Percentiles rank a stretch among this genome's conserved stretches.
Evolutionary conservation across 2,113 vertebrate species (phyloP).

Genomic region (Corydoras maculifer): DNA sequence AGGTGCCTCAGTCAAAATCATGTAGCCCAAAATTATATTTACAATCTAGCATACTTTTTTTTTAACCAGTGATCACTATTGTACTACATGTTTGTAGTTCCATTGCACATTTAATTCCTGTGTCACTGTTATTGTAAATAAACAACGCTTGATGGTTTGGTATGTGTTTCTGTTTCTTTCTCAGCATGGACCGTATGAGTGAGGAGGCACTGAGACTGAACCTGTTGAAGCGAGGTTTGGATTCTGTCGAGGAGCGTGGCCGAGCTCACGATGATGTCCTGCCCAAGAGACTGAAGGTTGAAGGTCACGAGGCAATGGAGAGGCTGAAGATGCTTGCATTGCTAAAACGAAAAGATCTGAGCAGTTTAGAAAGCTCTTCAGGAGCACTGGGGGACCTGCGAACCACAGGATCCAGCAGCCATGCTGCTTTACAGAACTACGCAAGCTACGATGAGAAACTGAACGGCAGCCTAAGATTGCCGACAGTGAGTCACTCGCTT

Average conservation of each 20-base stretch:
- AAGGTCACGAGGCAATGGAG: slow-evolving; percentile 83
- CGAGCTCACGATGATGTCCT: slow-evolving; percentile 74
- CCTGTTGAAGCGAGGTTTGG: slow-evolving; percentile 76
- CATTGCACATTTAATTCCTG: too few relatives aligned
- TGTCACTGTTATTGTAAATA: too few relatives aligned
- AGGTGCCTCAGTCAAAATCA: too few relatives aligned
- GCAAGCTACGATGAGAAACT: slow-evolving; percentile 47
- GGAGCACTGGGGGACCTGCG: slow-evolving; percentile 59
- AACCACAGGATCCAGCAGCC: slow-evolving; percentile 39
- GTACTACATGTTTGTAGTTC: too few relatives aligned
- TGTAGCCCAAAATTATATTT: too few relatives aligned
- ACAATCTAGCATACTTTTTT: too few relatives aligned
- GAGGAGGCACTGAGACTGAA: slow-evolving; percentile 78
- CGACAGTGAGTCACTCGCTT: slow-evolving; percentile 68
- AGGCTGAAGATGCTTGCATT: slow-evolving; percentile 81
- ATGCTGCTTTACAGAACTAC: slow-evolving; percentile 24
- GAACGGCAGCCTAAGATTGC: slow-evolving; percentile 51
- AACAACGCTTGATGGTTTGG: too few relatives aligned
- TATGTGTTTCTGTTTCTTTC: background rate
- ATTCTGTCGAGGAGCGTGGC: slow-evolving; percentile 46
- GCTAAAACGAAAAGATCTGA: slow-evolving; percentile 79
- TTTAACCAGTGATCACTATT: too few relatives aligned
- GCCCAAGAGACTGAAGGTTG: slow-evolving; percentile 79
- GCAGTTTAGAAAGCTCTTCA: slow-evolving; percentile 52
- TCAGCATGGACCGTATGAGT: slow-evolving; percentile 79